Conservation (phyloP, 2,797 vertebrate genomes). For the Galagoides demidoff region DNA sequence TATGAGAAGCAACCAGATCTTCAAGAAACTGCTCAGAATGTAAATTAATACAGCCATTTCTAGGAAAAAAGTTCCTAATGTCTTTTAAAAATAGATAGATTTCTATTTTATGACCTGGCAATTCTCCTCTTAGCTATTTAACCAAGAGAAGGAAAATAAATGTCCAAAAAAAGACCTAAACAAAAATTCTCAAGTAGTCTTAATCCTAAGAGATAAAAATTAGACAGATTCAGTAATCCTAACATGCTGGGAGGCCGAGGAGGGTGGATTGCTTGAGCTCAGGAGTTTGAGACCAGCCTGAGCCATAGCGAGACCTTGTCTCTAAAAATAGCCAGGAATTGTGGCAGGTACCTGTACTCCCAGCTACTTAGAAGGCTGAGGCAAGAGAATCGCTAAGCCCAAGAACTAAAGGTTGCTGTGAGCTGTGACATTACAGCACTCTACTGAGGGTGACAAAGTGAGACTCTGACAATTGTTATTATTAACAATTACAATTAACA, state of each 20-base stretch:
- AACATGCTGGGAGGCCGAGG: too few species aligned
- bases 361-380: too few species aligned
- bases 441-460: too few species aligned
- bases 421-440: too few species aligned
- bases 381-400: too few species aligned
- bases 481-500: background rate
- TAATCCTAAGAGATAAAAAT: background rate
- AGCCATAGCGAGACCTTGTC: too few species aligned
- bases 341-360: too few species aligned
- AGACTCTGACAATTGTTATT: too few species aligned
- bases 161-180: background rate
- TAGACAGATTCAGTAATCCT: background rate
- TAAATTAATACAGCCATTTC: constrained; percentile 1
- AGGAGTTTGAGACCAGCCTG: too few species aligned
- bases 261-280: too few species aligned
- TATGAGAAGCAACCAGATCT: background rate
- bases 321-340: too few species aligned
- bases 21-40: background rate
- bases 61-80: background rate
- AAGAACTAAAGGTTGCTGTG: too few species aligned
- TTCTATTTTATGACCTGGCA: background rate
- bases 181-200: background rate
- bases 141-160: background rate
- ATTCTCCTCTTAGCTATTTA: background rate
- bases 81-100: background rate